A percentile compares a stretch with the other conserved stretches of the same genome.
These are phyloP conservation scores for Pterocles burchelli DNA, from an alignment of 2,113 vertebrate genomes.

Conservation along the genomic window DNA sequence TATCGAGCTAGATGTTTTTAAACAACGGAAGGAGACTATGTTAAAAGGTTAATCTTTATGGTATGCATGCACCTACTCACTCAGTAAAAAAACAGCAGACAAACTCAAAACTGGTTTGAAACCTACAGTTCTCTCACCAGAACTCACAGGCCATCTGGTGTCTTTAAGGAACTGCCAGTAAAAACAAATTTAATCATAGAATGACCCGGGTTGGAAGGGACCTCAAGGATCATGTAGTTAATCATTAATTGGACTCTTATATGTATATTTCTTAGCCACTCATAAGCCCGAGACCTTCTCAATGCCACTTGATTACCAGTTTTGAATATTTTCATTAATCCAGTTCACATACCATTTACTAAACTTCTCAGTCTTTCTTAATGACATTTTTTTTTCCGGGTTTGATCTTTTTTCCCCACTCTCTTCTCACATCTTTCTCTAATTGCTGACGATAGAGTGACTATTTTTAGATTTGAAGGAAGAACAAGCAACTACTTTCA, in stretches of 20 bases:
- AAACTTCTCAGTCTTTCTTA: background rate
- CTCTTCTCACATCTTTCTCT: background rate
- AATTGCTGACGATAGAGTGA: background rate
- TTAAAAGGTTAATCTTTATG: background rate
- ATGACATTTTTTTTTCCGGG: background rate
- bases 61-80: background rate
- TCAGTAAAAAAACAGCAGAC: background rate
- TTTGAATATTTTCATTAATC: background rate
- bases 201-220: too few relatives aligned
- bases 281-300: slow-evolving; percentile 8
- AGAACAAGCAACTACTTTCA: background rate
- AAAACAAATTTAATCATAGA: slow-evolving; percentile 32
- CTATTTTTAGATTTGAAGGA: background rate
- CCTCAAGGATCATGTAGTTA: too few relatives aligned
- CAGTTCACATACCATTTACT: background rate
- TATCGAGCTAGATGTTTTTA: background rate
- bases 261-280: background rate
- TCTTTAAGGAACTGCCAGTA: slow-evolving; percentile 1
- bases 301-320: background rate
- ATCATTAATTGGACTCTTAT: slow-evolving; percentile 25
- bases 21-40: background rate
- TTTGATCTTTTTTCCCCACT: background rate
- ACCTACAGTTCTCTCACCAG: background rate
- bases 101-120: slow-evolving; percentile 3
- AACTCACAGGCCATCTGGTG: slow-evolving; percentile 7